These are phyloP conservation scores for Apodemia mormo DNA, from an alignment of 2,888 invertebrate species.

Conservation along the genomic window DNA sequence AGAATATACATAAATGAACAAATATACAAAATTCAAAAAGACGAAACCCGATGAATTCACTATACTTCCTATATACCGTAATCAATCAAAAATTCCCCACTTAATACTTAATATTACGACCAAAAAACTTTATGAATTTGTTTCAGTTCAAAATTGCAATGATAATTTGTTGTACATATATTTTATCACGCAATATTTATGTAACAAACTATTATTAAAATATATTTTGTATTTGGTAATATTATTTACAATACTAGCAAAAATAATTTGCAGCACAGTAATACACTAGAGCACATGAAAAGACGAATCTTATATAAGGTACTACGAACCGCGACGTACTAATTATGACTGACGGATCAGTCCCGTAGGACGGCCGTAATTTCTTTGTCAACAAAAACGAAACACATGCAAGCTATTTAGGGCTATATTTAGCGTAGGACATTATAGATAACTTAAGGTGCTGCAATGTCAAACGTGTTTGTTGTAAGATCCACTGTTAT, in stretches of 20 bases:
- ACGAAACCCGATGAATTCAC: too few species aligned
- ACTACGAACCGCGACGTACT: constrained; percentile 35
- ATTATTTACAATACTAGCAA: background rate
- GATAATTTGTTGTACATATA: background rate
- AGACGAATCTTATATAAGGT: constrained; percentile 12
- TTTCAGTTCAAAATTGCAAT: too few species aligned
- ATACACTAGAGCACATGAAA: background rate
- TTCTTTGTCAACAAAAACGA: constrained; percentile 14
- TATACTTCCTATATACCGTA: too few species aligned
- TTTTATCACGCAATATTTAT: too few species aligned
- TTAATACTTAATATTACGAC: too few species aligned
- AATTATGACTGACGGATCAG: constrained; percentile 48
- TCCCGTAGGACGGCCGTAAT: constrained; percentile 49
- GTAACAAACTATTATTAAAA: background rate
- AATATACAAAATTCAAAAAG: too few species aligned
- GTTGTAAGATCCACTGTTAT: background rate
- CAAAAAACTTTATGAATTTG: too few species aligned
- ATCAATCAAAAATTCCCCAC: too few species aligned
- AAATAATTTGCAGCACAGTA: background rate
- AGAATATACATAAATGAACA: too few species aligned
- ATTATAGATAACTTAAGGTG: constrained; percentile 13
- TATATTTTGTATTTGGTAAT: background rate
- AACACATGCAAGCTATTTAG: constrained; percentile 2
- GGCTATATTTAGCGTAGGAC: constrained; percentile 12
- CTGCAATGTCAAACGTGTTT: constrained; percentile 11